A percentile compares a stretch with the other conserved stretches of the same genome.
These are phyloP conservation scores for Gymnorhina tibicen DNA, from an alignment of 2,113 vertebrate genomes.

Conservation along the genomic window DNA sequence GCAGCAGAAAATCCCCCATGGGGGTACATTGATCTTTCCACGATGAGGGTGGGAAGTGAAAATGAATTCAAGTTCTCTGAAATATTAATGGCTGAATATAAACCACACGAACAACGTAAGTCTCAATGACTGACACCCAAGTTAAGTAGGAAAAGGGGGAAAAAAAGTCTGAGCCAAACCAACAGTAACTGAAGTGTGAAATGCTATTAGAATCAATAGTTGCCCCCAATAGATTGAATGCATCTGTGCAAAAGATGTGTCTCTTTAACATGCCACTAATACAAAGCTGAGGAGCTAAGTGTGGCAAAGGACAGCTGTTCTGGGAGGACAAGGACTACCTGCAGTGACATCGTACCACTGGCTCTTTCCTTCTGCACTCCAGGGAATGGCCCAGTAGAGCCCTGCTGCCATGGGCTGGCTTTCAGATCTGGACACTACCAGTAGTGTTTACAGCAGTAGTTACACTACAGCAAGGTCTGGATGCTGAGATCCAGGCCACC, in stretches of 20 bases:
- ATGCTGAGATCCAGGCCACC: not conserved
- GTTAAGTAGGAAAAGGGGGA: not conserved
- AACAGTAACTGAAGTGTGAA: not conserved
- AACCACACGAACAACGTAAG: not conserved
- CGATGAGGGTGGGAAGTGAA: conserved; percentile 2
- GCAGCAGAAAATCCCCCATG: conserved; percentile 1
- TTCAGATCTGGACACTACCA: not conserved
- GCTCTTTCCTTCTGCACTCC: not conserved
- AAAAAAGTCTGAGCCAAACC: not conserved
- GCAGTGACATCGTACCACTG: accelerated
- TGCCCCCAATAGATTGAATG: not conserved
- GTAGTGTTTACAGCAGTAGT: not conserved
- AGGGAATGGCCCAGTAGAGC: not conserved
- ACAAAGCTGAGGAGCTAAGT: not conserved
- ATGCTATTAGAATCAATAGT: not conserved
- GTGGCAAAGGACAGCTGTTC: not conserved
- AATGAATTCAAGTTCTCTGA: conserved; percentile 7
- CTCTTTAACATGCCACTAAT: not conserved
- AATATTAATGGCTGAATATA: not conserved
- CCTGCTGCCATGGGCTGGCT: not conserved
- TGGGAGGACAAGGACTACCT: not conserved
- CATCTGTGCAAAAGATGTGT: not conserved
- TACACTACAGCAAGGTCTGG: not conserved
- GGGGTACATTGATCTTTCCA: not conserved
- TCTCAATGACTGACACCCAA: not conserved